Evolutionary conservation across 2,113 vertebrate species (phyloP).

Genomic region (Gallinago undulata): DNA sequence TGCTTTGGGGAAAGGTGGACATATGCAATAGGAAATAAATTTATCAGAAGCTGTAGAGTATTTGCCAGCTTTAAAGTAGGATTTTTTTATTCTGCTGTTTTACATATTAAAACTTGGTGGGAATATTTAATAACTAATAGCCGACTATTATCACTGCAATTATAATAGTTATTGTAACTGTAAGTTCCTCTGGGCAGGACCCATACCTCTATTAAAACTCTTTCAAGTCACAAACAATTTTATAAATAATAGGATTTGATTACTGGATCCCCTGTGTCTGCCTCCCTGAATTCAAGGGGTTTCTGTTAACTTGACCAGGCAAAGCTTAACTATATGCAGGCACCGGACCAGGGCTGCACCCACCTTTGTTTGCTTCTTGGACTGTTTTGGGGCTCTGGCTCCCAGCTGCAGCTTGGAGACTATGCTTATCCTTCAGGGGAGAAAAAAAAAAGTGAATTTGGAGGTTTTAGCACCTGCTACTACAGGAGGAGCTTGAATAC

Average conservation of each 20-base stretch:
- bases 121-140: not conserved
- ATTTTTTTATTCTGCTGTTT: not conserved
- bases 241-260: not conserved
- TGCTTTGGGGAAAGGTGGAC: not conserved
- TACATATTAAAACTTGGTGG: not conserved
- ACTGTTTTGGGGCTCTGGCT: not conserved
- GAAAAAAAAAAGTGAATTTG: not conserved
- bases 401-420: not conserved
- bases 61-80: not conserved
- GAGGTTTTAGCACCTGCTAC: not conserved
- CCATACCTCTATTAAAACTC: not conserved
- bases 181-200: not conserved
- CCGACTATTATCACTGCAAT: not conserved
- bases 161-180: not conserved
- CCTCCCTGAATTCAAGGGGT: not conserved
- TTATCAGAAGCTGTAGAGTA: not conserved
- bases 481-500: not conserved
- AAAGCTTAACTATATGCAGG: not conserved
- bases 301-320: not conserved
- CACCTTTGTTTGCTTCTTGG: not conserved
- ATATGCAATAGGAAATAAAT: not conserved
- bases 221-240: not conserved
- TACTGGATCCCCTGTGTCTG: not conserved
- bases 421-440: not conserved
- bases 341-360: not conserved